A percentile compares a stretch with the other conserved stretches of the same genome.
phyloP scores from a whole-genome alignment of 2,888 invertebrate species.

The Acanthacorydalis orientalis region DNA sequence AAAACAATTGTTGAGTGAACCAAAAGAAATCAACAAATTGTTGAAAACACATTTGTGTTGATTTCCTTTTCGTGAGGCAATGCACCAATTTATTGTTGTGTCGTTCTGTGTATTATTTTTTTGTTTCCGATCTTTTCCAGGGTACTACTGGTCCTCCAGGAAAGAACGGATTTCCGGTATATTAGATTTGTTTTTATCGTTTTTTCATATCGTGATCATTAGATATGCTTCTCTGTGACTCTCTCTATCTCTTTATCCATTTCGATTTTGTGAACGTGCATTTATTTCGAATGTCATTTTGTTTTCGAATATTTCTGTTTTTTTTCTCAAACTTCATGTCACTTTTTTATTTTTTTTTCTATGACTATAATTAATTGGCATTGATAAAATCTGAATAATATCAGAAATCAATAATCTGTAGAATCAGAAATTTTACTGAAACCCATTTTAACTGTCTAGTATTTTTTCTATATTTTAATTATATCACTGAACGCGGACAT shows the following conservation, averaged over 20 bases:
- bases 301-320: not conserved
- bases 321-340: too few species aligned
- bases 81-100: not conserved
- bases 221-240: slow-evolving; percentile 8
- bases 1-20: too few species aligned
- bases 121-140: slow-evolving; percentile 32
- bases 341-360: not conserved
- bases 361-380: not conserved
- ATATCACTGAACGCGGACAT: too few species aligned
- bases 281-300: not conserved
- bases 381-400: not conserved
- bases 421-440: too few species aligned
- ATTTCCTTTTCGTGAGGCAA: slow-evolving; percentile 10
- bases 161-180: slow-evolving; percentile 84
- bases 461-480: too few species aligned
- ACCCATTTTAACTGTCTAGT: too few species aligned
- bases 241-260: slow-evolving; percentile 8
- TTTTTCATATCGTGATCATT: slow-evolving; percentile 16
- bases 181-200: slow-evolving; percentile 33
- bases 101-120: slow-evolving; percentile 20
- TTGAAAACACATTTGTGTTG: slow-evolving; percentile 5
- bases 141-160: slow-evolving; percentile 66
- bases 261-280: not conserved
- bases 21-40: not conserved
- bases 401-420: too few species aligned